phyloP scores from a whole-genome alignment of 2,113 vertebrate species.

The Actenoides lindsayi region DNA sequence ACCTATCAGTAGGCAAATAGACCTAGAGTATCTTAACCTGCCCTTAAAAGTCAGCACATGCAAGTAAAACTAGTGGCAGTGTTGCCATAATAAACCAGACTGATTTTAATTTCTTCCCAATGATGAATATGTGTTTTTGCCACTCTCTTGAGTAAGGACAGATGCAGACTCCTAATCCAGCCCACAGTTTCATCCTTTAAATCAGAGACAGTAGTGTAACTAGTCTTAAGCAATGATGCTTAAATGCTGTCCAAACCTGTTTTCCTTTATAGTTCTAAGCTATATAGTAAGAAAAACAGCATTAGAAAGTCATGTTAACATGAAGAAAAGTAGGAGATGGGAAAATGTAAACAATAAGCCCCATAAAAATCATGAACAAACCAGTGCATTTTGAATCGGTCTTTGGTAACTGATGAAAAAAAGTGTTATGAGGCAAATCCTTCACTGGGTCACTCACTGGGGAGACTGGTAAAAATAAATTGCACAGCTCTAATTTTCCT shows the following conservation, averaged over 20 bases:
- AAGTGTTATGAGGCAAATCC: slow-evolving; percentile 77
- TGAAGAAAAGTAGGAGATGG: slow-evolving; percentile 51
- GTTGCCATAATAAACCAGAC: background rate
- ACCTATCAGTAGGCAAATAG: background rate
- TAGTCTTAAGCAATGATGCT: background rate
- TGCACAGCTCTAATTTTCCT: slow-evolving; percentile 81
- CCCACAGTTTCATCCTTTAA: background rate
- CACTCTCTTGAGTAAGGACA: background rate
- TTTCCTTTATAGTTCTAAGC: slow-evolving; percentile 42
- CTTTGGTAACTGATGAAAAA: slow-evolving; percentile 73
- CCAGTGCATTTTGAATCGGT: slow-evolving; percentile 69
- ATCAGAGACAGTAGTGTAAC: slow-evolving; percentile 26
- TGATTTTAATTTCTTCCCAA: background rate
- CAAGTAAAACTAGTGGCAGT: background rate
- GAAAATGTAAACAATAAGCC: slow-evolving; percentile 60
- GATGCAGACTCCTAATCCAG: background rate
- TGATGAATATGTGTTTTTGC: background rate
- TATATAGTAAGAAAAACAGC: slow-evolving; percentile 21
- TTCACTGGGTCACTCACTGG: slow-evolving; percentile 79
- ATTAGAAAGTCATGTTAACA: slow-evolving; percentile 3
- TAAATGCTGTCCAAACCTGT: background rate
- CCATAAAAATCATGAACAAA: slow-evolving; percentile 60
- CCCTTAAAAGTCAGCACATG: background rate
- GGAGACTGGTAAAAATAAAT: slow-evolving; percentile 85
- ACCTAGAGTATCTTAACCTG: background rate